A percentile compares a stretch with the other conserved stretches of the same genome.
phyloP scores from a whole-genome alignment of 2,113 vertebrate species.

The Saguinus midas region DNA sequence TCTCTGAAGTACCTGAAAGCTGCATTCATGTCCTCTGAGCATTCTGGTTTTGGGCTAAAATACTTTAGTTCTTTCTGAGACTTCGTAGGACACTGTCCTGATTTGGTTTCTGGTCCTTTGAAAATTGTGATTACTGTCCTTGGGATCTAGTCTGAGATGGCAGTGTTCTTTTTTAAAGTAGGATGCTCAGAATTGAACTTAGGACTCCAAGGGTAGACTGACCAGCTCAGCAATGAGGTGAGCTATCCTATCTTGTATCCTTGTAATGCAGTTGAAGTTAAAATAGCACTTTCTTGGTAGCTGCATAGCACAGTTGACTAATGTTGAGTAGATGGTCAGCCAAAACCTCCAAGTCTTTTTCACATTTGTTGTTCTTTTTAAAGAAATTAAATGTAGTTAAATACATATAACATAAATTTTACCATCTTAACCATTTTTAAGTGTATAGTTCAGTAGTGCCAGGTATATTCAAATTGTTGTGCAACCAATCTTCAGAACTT shows the following conservation, averaged over 20 bases:
- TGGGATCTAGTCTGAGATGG: neutral
- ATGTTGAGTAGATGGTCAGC: neutral
- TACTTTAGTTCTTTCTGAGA: neutral
- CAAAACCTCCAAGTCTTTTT: constrained; percentile 5
- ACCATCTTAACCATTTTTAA: constrained; percentile 7
- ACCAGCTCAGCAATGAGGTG: neutral
- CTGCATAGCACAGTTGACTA: neutral
- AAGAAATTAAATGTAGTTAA: neutral
- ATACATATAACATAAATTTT: neutral
- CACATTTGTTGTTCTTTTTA: neutral
- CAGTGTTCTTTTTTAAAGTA: constrained; percentile 7
- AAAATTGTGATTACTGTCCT: neutral
- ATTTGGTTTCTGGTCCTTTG: neutral
- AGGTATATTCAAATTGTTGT: neutral
- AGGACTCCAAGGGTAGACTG: neutral
- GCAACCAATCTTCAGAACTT: neutral
- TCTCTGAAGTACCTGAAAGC: neutral
- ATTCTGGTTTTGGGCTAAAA: neutral
- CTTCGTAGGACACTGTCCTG: neutral
- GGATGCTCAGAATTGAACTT: neutral
- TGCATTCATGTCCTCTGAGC: neutral
- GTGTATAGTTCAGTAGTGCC: neutral
- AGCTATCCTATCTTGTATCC: neutral
- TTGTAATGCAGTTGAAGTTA: neutral
- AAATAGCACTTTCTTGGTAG: neutral